These are phyloP conservation scores for Tinea semifulvella DNA, from an alignment of 2,888 invertebrate genomes.

Conservation along the genomic window DNA sequence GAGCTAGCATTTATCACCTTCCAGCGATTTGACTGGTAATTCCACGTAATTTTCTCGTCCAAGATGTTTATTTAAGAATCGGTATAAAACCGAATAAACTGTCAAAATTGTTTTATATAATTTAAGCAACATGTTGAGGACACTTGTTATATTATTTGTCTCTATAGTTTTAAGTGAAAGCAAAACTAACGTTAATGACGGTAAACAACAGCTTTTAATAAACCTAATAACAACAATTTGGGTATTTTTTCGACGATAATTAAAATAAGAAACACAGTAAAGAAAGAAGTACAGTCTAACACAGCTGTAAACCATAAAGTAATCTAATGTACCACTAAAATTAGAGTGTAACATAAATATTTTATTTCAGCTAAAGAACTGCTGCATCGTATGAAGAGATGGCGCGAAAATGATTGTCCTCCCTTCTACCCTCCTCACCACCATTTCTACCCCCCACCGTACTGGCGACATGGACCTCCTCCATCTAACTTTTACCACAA, in stretches of 20 bases:
- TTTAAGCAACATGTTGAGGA: slow-evolving; percentile 34
- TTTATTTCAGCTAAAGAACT: slow-evolving; percentile 29
- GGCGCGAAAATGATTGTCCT: slow-evolving; percentile 3
- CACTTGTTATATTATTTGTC: slow-evolving; percentile 28
- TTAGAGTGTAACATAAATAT: too few relatives aligned
- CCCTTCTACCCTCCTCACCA: background rate
- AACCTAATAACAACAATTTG: too few relatives aligned
- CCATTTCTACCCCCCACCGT: slow-evolving; percentile 21
- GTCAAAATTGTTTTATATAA: slow-evolving; percentile 12
- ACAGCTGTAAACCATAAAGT: too few relatives aligned
- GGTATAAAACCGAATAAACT: slow-evolving; percentile 1
- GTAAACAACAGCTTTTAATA: too few relatives aligned
- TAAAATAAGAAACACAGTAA: too few relatives aligned
- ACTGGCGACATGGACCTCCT: slow-evolving; percentile 11
- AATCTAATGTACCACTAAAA: too few relatives aligned
- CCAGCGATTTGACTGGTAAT: background rate
- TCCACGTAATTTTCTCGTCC: background rate
- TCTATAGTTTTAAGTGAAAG: slow-evolving; percentile 24
- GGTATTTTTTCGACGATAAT: too few relatives aligned
- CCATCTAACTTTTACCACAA: background rate
- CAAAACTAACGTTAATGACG: slow-evolving; percentile 25
- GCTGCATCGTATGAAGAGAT: slow-evolving; percentile 24
- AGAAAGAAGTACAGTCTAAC: too few relatives aligned
- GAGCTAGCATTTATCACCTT: slow-evolving; percentile 8
- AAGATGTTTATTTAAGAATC: slow-evolving; percentile 3